These are phyloP conservation scores for Phataginus tricuspis DNA, from an alignment of 2,797 vertebrate species.

Conservation along the genomic window DNA sequence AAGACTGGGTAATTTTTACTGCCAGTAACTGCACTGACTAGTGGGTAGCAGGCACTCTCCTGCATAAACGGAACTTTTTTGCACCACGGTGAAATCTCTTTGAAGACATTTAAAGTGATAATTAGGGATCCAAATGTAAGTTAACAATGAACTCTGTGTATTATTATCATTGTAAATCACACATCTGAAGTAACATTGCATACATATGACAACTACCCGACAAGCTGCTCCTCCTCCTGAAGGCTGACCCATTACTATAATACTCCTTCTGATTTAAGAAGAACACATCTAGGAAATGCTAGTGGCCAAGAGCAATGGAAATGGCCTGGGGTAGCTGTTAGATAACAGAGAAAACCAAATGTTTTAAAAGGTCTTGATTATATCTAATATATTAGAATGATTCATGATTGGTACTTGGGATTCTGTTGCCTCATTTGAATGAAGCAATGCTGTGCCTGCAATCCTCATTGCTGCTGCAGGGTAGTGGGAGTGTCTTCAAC, in stretches of 20 bases:
- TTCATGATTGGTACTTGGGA: background rate
- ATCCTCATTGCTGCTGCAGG: conserved; percentile 6
- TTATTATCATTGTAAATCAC: background rate
- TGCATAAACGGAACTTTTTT: conserved; percentile 17
- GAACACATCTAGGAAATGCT: conserved; percentile 5
- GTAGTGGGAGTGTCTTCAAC: background rate
- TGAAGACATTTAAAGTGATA: background rate
- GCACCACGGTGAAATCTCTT: conserved; percentile 12
- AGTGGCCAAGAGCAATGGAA: background rate
- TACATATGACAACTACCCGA: background rate
- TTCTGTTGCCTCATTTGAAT: background rate
- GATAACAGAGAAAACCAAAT: background rate
- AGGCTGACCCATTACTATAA: background rate
- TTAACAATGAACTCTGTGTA: background rate
- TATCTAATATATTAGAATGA: conserved; percentile 8
- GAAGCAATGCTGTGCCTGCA: conserved; percentile 36
- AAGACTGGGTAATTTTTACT: conserved; percentile 37
- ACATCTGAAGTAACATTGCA: background rate
- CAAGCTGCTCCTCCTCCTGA: background rate
- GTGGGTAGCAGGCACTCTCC: background rate
- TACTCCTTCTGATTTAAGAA: background rate
- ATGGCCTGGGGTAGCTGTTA: background rate
- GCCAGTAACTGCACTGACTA: background rate
- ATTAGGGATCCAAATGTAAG: conserved; percentile 30
- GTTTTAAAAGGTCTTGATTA: background rate